phyloP scores from a whole-genome alignment of 2,797 vertebrate species.

The Pantherophis alleghaniensis region DNA sequence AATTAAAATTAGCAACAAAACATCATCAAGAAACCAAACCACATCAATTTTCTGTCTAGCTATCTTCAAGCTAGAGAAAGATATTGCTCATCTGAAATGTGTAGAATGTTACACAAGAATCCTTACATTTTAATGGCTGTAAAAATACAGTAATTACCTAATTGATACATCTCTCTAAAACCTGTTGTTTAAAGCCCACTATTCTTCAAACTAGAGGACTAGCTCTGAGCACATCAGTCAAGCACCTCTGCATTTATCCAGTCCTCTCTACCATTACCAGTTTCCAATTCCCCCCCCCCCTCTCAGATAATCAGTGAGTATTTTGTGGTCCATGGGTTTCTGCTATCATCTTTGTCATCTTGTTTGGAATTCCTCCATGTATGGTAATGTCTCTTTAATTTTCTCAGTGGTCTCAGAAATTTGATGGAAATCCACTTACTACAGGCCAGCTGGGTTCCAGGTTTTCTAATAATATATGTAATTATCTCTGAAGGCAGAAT shows the following conservation, averaged over 20 bases:
- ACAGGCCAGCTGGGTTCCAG: not conserved
- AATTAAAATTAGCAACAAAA: not conserved
- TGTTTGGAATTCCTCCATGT: not conserved
- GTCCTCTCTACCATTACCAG: not conserved
- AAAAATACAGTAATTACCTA: not conserved
- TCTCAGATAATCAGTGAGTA: not conserved
- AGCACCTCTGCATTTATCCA: not conserved
- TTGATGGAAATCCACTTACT: not conserved
- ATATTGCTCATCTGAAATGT: not conserved
- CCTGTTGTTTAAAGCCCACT: not conserved
- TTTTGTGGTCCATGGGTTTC: not conserved
- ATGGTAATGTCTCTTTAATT: not conserved
- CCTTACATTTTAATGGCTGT: not conserved
- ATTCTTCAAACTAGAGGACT: not conserved
- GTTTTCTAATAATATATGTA: slow-evolving; percentile 17
- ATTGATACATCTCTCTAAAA: not conserved
- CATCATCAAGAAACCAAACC: not conserved
- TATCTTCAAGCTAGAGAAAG: not conserved
- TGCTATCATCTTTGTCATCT: not conserved
- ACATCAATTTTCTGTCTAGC: not conserved
- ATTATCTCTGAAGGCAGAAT: not conserved
- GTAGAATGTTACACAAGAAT: not conserved
- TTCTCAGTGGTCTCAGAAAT: not conserved
- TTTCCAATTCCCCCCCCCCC: not conserved
- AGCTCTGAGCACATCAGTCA: not conserved